phyloP scores from a whole-genome alignment of 2,113 vertebrate species.

The Scytalopus superciliaris region DNA sequence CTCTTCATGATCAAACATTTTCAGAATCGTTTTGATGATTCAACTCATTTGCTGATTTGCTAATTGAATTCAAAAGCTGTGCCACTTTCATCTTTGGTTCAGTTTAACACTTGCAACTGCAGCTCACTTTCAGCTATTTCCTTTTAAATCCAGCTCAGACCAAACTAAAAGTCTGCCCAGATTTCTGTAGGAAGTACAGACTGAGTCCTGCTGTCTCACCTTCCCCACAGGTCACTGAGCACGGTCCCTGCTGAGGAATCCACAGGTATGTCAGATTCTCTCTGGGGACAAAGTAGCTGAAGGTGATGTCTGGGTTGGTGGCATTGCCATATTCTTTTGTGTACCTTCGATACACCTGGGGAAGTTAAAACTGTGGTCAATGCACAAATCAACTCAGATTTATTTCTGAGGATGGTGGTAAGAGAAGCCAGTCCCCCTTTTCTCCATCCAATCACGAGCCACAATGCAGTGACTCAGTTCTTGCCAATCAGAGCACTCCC shows the following conservation, averaged over 20 bases:
- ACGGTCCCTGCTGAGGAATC: conserved; percentile 71
- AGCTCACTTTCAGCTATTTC: neutral
- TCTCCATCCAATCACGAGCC: neutral
- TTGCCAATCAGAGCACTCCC: neutral
- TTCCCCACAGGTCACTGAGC: conserved; percentile 89
- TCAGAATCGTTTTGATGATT: neutral
- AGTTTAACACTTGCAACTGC: neutral
- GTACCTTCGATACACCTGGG: conserved; percentile 88
- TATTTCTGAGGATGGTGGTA: neutral
- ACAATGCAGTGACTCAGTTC: neutral
- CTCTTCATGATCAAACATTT: neutral
- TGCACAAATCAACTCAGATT: neutral
- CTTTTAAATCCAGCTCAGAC: neutral
- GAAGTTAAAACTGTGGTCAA: neutral
- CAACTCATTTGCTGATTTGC: neutral
- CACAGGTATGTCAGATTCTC: conserved; percentile 66
- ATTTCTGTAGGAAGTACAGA: neutral
- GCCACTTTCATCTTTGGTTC: neutral
- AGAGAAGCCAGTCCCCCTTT: neutral
- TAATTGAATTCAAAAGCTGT: neutral
- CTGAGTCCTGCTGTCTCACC: conserved; percentile 71
- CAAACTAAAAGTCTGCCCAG: neutral
- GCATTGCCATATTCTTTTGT: conserved; percentile 83
- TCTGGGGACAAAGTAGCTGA: conserved; percentile 80
- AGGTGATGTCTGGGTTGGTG: conserved; percentile 86